These are phyloP conservation scores for Rhysida immarginata DNA, from an alignment of 1,140 invertebrate species.

Conservation along the genomic window DNA sequence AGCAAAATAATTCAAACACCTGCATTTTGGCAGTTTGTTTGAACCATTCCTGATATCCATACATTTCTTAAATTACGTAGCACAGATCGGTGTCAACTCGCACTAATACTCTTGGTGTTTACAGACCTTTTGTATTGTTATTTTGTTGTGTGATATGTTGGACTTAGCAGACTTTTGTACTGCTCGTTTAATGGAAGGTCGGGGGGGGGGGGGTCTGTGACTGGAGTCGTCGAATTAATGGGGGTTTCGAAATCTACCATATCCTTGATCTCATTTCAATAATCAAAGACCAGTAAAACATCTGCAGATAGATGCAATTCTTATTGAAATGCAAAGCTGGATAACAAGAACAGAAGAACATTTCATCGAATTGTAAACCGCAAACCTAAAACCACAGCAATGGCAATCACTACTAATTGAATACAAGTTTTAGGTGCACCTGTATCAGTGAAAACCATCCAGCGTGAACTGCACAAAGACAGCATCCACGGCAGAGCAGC, in stretches of 20 bases:
- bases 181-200: neutral
- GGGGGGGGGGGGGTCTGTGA: no score
- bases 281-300: neutral
- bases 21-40: neutral
- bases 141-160: neutral
- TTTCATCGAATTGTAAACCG: neutral
- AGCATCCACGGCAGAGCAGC: neutral
- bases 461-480: neutral
- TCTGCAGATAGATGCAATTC: neutral
- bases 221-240: neutral
- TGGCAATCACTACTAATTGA: neutral
- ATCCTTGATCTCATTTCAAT: neutral
- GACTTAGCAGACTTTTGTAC: neutral
- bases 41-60: neutral
- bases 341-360: neutral
- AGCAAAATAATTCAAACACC: neutral
- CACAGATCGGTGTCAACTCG: neutral
- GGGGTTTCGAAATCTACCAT: neutral
- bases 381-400: neutral
- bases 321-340: neutral
- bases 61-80: neutral
- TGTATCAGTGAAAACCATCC: neutral
- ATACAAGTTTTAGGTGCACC: neutral
- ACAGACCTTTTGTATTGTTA: neutral
- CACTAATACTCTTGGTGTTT: neutral